Evolutionary conservation across 2,888 invertebrate genomes (phyloP).

Genomic region (Apamea epomidion): DNA sequence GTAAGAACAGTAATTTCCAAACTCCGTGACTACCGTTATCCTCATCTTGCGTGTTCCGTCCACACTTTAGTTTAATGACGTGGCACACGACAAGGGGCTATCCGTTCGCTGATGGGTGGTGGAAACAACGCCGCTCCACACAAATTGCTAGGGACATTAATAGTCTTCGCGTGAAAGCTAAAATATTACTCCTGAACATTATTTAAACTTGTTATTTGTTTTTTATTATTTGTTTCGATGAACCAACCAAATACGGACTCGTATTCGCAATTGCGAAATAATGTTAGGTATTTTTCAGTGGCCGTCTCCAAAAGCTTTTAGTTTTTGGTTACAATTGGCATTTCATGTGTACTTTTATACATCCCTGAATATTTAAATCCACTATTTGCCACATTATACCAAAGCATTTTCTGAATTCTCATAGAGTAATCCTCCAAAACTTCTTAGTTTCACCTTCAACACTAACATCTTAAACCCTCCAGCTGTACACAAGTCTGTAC

Average conservation of each 20-base stretch:
- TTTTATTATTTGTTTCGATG: constrained; percentile 7
- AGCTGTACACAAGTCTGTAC: constrained; percentile 43
- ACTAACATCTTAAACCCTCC: constrained; percentile 7
- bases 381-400: background rate
- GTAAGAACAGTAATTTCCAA: constrained; percentile 20
- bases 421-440: background rate
- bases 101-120: constrained; percentile 51
- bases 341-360: background rate
- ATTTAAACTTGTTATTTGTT: constrained; percentile 22
- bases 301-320: background rate
- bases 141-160: constrained; percentile 45
- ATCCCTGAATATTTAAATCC: constrained; percentile 1
- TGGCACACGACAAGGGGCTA: constrained; percentile 61
- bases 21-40: constrained; percentile 45
- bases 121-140: constrained; percentile 57
- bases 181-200: constrained; percentile 8
- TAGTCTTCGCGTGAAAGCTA: constrained; percentile 33
- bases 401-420: background rate
- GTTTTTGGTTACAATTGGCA: background rate
- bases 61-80: constrained; percentile 61
- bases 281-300: background rate
- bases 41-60: constrained; percentile 60
- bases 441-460: background rate
- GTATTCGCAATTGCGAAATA: background rate
- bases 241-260: background rate